A percentile compares a stretch with the other conserved stretches of the same genome.
These are phyloP conservation scores for Phoeniculus purpureus DNA, from an alignment of 2,797 vertebrate species.

Conservation along the genomic window DNA sequence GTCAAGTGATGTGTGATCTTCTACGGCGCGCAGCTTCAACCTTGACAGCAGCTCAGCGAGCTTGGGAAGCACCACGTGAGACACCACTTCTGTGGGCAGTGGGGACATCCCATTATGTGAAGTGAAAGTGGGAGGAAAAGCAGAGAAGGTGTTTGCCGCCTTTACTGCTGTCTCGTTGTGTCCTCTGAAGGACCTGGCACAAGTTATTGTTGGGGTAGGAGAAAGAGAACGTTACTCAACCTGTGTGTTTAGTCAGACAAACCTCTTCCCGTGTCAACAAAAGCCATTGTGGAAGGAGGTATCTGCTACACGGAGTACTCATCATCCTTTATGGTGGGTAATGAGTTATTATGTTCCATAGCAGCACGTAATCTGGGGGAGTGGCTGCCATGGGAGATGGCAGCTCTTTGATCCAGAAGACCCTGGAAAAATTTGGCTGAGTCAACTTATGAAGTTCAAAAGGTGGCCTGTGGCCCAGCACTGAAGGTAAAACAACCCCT, in stretches of 20 bases:
- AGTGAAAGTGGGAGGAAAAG: background rate
- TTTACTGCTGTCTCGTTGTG: accelerated
- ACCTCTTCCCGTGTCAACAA: background rate
- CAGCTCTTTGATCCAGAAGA: background rate
- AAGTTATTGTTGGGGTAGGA: background rate
- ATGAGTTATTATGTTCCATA: background rate
- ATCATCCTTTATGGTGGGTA: background rate
- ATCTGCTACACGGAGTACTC: background rate
- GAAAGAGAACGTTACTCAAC: background rate
- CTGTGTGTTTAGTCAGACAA: background rate
- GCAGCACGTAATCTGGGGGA: background rate
- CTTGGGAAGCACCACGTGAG: background rate
- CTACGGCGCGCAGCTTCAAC: background rate
- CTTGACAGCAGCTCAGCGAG: background rate
- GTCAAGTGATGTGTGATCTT: accelerated
- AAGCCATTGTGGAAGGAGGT: background rate
- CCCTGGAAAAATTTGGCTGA: background rate
- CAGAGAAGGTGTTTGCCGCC: background rate
- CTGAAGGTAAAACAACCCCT: background rate
- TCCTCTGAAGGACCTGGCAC: background rate
- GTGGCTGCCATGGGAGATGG: background rate
- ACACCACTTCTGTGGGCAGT: background rate
- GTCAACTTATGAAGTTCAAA: background rate
- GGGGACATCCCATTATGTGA: background rate
- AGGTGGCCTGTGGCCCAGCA: background rate